Percentiles rank a stretch among this genome's conserved stretches.
These are phyloP conservation scores for Thumatha senex DNA, from an alignment of 2,888 invertebrate species.

Conservation along the genomic window DNA sequence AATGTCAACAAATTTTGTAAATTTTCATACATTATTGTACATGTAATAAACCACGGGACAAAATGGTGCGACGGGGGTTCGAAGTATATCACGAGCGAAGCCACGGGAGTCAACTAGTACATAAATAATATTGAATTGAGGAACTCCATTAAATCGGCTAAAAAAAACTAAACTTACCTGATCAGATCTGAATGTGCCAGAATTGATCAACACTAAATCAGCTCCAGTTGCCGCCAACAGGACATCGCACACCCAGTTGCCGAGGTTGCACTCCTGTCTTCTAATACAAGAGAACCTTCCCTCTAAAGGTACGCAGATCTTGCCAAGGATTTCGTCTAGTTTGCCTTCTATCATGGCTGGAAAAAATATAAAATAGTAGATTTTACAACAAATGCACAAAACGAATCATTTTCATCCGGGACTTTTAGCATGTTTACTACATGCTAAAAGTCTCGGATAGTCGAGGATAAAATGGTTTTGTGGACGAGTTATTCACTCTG, in stretches of 20 bases:
- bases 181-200: constrained; percentile 93
- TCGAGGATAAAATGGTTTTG: too few species aligned
- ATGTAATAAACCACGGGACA: too few species aligned
- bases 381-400: too few species aligned
- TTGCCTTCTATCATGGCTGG: constrained; percentile 91
- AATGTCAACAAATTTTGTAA: too few species aligned
- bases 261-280: constrained; percentile 94
- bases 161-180: constrained; percentile 57
- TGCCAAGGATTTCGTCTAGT: constrained; percentile 92
- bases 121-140: too few species aligned
- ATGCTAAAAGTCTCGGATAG: too few species aligned
- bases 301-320: constrained; percentile 93
- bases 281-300: constrained; percentile 92
- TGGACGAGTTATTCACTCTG: too few species aligned
- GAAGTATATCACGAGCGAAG: too few species aligned
- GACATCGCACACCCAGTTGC: constrained; percentile 93
- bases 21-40: too few species aligned
- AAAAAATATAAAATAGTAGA: constrained; percentile 19
- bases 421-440: neutral
- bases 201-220: constrained; percentile 93
- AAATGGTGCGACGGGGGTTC: too few species aligned
- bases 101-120: too few species aligned
- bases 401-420: neutral
- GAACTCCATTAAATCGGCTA: too few species aligned
- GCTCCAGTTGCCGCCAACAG: constrained; percentile 93